These are phyloP conservation scores for Frankliniella intonsa DNA, from an alignment of 2,888 invertebrate genomes.

Conservation along the genomic window DNA sequence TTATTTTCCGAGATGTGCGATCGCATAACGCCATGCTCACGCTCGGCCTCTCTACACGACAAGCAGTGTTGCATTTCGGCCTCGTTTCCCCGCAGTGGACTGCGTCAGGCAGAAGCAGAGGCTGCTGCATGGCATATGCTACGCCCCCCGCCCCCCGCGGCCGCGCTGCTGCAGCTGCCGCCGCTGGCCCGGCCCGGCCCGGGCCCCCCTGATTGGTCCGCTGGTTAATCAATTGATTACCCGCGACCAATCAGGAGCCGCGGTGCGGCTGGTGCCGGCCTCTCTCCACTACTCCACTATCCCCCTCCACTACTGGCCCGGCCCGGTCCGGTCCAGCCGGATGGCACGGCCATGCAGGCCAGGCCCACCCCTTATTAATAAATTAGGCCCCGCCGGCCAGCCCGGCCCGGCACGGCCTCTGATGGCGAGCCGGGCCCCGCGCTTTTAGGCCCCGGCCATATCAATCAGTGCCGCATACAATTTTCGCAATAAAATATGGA, in stretches of 20 bases:
- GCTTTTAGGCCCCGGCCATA: too few species aligned
- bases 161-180: background rate
- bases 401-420: too few species aligned
- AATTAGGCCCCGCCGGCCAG: background rate
- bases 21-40: too few species aligned
- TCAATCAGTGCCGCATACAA: too few species aligned
- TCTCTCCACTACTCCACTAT: background rate
- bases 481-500: too few species aligned
- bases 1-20: too few species aligned
- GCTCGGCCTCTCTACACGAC: too few species aligned
- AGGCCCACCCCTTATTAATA: background rate
- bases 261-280: background rate
- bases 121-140: background rate
- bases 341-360: too few species aligned
- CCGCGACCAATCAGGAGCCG: background rate
- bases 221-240: constrained; percentile 11
- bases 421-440: too few species aligned
- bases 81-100: background rate
- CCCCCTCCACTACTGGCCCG: background rate
- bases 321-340: background rate
- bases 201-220: background rate
- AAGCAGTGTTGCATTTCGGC: background rate
- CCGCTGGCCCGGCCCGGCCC: background rate
- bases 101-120: too few species aligned
- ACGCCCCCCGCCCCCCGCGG: background rate